Evolutionary conservation across 2,113 vertebrate species (phyloP).

Genomic region (Candoia aspera): DNA sequence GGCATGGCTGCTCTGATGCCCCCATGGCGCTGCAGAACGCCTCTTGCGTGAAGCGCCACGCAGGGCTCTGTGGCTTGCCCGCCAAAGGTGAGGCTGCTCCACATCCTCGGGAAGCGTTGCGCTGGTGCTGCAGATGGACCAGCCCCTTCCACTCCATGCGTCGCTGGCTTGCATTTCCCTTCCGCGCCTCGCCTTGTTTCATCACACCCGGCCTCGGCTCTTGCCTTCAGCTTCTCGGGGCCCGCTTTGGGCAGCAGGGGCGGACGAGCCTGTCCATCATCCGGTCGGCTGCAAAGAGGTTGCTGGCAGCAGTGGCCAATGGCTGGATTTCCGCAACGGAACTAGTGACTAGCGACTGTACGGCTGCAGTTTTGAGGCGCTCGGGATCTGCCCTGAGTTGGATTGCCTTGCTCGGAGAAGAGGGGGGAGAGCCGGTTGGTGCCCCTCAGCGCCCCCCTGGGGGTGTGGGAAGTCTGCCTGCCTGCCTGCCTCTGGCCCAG

Average conservation of each 20-base stretch:
- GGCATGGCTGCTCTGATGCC: not conserved
- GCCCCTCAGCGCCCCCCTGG: not conserved
- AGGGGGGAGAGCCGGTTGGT: not conserved
- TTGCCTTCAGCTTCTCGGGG: not conserved
- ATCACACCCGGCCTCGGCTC: not conserved
- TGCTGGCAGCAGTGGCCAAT: too few relatives aligned
- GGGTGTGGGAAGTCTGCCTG: not conserved
- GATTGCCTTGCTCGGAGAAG: rapidly evolving
- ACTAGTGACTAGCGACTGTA: rapidly evolving
- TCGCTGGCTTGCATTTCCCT: not conserved
- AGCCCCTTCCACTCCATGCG: too few relatives aligned
- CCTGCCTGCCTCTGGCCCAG: not conserved
- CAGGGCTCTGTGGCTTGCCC: not conserved
- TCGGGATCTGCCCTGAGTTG: not conserved
- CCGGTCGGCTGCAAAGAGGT: not conserved
- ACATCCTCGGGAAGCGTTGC: not conserved
- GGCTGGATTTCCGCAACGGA: not conserved
- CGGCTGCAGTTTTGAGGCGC: not conserved
- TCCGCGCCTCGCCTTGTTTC: not conserved
- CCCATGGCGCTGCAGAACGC: not conserved
- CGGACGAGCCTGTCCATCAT: not conserved
- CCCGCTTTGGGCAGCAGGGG: not conserved
- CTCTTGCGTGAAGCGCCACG: too few relatives aligned
- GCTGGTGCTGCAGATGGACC: not conserved
- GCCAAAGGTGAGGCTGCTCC: not conserved